These are phyloP conservation scores for Polyommatus icarus DNA, from an alignment of 2,888 invertebrate genomes.

Conservation along the genomic window DNA sequence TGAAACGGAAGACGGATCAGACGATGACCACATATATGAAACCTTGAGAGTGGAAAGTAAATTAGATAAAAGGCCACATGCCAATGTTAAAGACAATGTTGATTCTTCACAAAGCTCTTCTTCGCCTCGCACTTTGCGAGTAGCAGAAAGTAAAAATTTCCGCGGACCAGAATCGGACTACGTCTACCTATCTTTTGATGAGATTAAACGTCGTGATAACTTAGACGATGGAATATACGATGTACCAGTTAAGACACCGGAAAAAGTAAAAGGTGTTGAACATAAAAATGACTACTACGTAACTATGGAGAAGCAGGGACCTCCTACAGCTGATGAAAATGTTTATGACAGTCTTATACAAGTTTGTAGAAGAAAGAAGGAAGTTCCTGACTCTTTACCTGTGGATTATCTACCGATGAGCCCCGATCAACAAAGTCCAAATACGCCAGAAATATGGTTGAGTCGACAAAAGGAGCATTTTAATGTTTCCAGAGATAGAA, in stretches of 20 bases:
- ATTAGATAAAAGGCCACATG: conserved; percentile 56
- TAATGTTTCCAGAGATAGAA: conserved; percentile 83
- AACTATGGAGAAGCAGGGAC: conserved; percentile 59
- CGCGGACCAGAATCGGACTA: conserved; percentile 70
- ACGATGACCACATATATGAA: conserved; percentile 82
- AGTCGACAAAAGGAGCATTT: conserved; percentile 86
- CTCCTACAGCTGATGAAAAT: conserved; percentile 55
- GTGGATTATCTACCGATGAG: conserved; percentile 71
- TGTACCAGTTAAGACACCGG: conserved; percentile 65
- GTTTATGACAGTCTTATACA: conserved; percentile 69
- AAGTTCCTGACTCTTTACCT: conserved; percentile 52
- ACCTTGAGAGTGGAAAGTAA: conserved; percentile 75
- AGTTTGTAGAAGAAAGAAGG: conserved; percentile 66
- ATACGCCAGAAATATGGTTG: conserved; percentile 85
- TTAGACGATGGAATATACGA: conserved; percentile 66
- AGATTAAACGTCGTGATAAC: conserved; percentile 56
- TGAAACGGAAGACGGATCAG: conserved; percentile 53
- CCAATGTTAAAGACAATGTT: conserved; percentile 59
- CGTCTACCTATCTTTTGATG: conserved; percentile 73
- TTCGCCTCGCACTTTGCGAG: neutral
- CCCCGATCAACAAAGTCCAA: conserved; percentile 77
- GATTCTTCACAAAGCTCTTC: conserved; percentile 2
- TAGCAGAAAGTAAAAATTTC: conserved; percentile 2
- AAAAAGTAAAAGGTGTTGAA: conserved; percentile 49
- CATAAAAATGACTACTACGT: conserved; percentile 58